Evolutionary conservation across 2,113 vertebrate genomes (phyloP).

Genomic region (Peromyscus polionotus): DNA sequence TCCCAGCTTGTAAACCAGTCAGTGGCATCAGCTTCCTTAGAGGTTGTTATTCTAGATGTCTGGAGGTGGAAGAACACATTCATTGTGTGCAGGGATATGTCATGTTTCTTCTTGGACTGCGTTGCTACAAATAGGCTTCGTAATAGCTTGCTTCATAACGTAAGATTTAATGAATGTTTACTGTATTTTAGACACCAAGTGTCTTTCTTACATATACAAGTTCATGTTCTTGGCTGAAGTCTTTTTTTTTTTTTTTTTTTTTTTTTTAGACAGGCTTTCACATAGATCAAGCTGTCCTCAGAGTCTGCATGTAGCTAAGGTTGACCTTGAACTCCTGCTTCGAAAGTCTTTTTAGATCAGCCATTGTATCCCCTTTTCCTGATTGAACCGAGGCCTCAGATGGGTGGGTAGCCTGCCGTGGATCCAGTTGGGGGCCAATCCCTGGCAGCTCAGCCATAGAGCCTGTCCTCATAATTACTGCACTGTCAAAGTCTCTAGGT

Average conservation of each 20-base stretch:
- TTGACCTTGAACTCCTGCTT: neutral
- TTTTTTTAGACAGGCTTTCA: neutral
- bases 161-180: neutral
- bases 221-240: neutral
- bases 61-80: slow-evolving; percentile 65
- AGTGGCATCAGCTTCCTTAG: slow-evolving; percentile 8
- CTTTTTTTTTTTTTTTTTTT: neutral
- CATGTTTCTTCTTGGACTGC: neutral
- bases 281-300: neutral
- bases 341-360: neutral
- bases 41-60: slow-evolving; percentile 59
- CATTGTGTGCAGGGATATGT: slow-evolving; percentile 43
- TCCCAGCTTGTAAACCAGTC: slow-evolving; percentile 65
- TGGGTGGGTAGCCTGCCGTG: neutral
- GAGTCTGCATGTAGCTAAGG: neutral
- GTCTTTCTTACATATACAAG: neutral
- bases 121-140: neutral
- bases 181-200: neutral
- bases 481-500: neutral
- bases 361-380: neutral
- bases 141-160: neutral
- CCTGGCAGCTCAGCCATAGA: neutral
- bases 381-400: neutral
- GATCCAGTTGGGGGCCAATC: neutral
- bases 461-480: neutral